Evolutionary conservation across 2,113 vertebrate species (phyloP), one percentile per base, ranked within the genome.

Genomic region (Cynocephalus volans): DNA sequence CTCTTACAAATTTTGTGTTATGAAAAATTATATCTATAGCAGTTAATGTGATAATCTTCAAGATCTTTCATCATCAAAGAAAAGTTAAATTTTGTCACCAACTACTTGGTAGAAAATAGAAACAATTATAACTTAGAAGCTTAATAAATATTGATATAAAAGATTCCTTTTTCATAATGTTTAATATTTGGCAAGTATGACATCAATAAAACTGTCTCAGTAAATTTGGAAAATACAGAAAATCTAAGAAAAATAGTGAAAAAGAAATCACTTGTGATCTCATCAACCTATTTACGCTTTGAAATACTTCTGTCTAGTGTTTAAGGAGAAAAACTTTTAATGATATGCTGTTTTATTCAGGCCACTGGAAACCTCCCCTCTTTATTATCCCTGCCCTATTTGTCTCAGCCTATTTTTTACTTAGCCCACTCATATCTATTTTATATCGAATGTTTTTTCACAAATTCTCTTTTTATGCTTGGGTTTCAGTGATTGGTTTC

Each of bases 101-200:
- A 6, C 52, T 67, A 23, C 5, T 80, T 54, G 48, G 26, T 65
- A 72, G 64, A 79, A 69, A 65, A 48, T 0, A 84, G 31, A 60
- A 95, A 15, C 19, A 11, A 21, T 45, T 60, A n/a, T 18, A 62
- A 36, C 24, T 33, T 80, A 33, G 79, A 77, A 77, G 64, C 10
- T 52, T 54, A 87, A 88, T 65, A 69, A 54, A 56, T 64, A 77
- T 36, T 56, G n/a, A 50, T 70, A 26, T 19, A 54, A 69, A 90
- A 76, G 41, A 54, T 50, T 45, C 56, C 6, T 31, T 33, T 54
- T 87, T 67, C 69, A 2, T 24, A 62, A 1, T 72, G 8, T 64
- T 69, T 64, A 91, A 23, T 65, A 88, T 72, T 88, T 83, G 45
- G 45, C 36, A 70, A 92, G 18, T 36, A 90, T 62, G 82, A 82